Conservation (phyloP, 2,888 invertebrate species). For the Prosopocoilus inquinatus region DNA sequence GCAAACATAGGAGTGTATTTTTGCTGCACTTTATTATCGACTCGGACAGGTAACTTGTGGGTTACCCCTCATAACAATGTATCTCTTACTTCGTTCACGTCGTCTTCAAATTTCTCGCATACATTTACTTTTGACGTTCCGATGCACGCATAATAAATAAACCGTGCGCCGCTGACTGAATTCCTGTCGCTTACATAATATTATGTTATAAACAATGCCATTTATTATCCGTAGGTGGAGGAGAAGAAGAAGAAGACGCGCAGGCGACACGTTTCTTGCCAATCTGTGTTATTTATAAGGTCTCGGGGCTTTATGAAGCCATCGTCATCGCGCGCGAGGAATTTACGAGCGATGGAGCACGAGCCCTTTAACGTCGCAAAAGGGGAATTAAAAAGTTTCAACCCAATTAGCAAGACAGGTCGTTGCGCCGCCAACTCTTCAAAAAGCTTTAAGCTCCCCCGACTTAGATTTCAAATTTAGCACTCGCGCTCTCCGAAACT, state of each 20-base stretch:
- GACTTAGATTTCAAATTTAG: constrained; percentile 26
- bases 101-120: too few relatives aligned
- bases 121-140: too few relatives aligned
- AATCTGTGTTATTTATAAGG: constrained; percentile 22
- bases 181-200: constrained; percentile 9
- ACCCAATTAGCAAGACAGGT: constrained; percentile 29
- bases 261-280: constrained; percentile 6
- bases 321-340: constrained; percentile 15
- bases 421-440: constrained; percentile 20
- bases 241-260: constrained; percentile 9
- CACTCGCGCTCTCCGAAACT: constrained; percentile 21
- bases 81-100: too few relatives aligned
- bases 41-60: too few relatives aligned
- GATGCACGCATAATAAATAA: too few relatives aligned
- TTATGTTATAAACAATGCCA: constrained; percentile 26
- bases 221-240: constrained; percentile 19
- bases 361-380: constrained; percentile 24
- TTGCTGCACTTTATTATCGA: too few relatives aligned
- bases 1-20: too few relatives aligned
- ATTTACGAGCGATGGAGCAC: constrained; percentile 24
- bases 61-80: too few relatives aligned
- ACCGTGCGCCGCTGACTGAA: too few relatives aligned
- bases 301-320: constrained; percentile 22
- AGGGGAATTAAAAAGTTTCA: constrained; percentile 31
- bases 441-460: constrained; percentile 19